Conservation (phyloP, 2,888 invertebrate species). For the Eilema depressum region DNA sequence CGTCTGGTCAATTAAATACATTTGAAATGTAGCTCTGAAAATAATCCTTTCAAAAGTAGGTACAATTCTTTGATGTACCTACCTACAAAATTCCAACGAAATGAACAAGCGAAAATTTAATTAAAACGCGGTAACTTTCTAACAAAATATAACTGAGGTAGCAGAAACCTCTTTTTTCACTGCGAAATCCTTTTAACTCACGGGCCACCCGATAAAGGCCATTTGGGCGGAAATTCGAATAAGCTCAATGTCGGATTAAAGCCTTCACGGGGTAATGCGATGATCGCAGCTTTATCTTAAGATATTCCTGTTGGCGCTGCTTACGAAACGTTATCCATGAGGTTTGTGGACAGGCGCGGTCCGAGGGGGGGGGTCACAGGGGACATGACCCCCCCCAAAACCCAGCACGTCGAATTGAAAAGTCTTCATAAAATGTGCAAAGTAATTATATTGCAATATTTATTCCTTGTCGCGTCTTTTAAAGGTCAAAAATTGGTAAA, state of each 20-base stretch:
- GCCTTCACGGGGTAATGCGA: constrained; percentile 54
- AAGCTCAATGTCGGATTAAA: constrained; percentile 60
- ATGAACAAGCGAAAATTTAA: constrained; percentile 20
- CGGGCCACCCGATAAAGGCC: constrained; percentile 54
- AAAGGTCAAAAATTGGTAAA: too few relatives aligned
- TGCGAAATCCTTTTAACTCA: constrained; percentile 35
- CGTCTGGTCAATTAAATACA: not conserved
- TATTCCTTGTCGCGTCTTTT: too few relatives aligned
- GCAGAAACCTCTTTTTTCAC: constrained; percentile 6
- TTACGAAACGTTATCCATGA: constrained; percentile 24
- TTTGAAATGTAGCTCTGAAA: not conserved
- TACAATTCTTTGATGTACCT: not conserved
- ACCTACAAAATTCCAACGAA: not conserved
- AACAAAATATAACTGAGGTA: constrained; percentile 12
- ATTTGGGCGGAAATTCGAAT: constrained; percentile 64
- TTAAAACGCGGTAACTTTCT: constrained; percentile 18
- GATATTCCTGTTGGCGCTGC: constrained; percentile 27
- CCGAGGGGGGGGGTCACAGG: too few relatives aligned
- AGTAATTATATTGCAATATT: too few relatives aligned
- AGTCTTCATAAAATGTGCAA: too few relatives aligned
- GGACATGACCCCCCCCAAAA: too few relatives aligned
- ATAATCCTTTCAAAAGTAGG: not conserved
- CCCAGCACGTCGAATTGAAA: too few relatives aligned
- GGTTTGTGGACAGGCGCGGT: too few relatives aligned
- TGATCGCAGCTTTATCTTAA: constrained; percentile 51